These are phyloP conservation scores for Diachasmimorpha longicaudata DNA, from an alignment of 1,140 invertebrate species.

Conservation along the genomic window DNA sequence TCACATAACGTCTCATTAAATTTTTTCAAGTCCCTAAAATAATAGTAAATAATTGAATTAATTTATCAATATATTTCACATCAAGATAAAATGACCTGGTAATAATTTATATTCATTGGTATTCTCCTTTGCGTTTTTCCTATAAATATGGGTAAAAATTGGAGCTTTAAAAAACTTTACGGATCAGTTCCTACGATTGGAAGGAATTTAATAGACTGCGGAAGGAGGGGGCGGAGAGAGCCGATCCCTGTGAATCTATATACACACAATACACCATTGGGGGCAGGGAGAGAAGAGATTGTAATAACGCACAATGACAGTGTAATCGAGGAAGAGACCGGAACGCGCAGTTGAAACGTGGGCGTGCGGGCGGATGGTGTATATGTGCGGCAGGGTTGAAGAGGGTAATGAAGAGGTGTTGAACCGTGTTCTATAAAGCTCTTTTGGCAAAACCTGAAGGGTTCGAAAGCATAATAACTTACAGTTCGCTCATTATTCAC, in stretches of 20 bases:
- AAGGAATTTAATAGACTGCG: slow-evolving; percentile 20
- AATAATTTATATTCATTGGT: too few relatives aligned
- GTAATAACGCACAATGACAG: background rate
- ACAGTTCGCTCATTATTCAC: slow-evolving; percentile 60
- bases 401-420: slow-evolving; percentile 63
- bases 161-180: background rate
- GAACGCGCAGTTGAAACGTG: slow-evolving; percentile 23
- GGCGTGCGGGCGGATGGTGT: slow-evolving; percentile 32
- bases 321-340: background rate
- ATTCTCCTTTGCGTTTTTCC: too few relatives aligned
- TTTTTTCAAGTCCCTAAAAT: background rate
- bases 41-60: too few relatives aligned
- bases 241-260: background rate
- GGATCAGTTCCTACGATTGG: slow-evolving; percentile 23
- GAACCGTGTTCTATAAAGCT: slow-evolving; percentile 58
- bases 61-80: too few relatives aligned
- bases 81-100: too few relatives aligned
- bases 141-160: too few relatives aligned
- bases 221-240: background rate
- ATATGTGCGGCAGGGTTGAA: slow-evolving; percentile 42
- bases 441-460: slow-evolving; percentile 46
- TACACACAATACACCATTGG: background rate
- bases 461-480: slow-evolving; percentile 57
- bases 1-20: background rate
- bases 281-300: background rate